These are phyloP conservation scores for Choristoneura rosaceana DNA, from an alignment of 2,888 invertebrate species.

Conservation along the genomic window DNA sequence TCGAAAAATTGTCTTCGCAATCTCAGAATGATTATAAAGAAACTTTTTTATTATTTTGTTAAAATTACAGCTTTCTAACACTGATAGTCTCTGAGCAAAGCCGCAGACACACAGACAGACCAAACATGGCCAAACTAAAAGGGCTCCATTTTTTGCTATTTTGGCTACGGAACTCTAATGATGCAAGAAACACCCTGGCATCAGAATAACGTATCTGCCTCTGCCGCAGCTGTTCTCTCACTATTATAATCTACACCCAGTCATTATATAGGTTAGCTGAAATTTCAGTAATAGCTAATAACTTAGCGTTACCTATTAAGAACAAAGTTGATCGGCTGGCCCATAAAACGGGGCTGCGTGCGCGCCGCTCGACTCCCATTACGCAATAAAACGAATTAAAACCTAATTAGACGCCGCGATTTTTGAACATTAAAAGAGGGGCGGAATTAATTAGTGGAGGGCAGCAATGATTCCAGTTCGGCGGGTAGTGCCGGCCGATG, in stretches of 20 bases:
- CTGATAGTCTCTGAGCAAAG: no score
- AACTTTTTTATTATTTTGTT: no score
- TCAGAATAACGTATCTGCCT: background rate
- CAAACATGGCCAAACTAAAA: no score
- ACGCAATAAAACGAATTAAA: slow-evolving; percentile 84
- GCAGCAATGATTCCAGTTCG: slow-evolving; percentile 81
- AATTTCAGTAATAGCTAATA: slow-evolving; percentile 37
- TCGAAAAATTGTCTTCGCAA: no score
- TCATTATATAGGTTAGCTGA: slow-evolving; percentile 8
- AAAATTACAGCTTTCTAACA: no score
- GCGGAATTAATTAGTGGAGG: slow-evolving; percentile 82
- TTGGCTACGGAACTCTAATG: no score
- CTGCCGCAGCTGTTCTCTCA: background rate
- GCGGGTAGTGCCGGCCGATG: slow-evolving; percentile 73
- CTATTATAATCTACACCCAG: background rate
- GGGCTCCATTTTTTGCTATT: no score
- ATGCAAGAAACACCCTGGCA: no score
- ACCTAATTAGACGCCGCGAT: slow-evolving; percentile 84
- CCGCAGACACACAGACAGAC: no score
- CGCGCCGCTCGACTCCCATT: slow-evolving; percentile 52
- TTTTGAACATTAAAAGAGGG: slow-evolving; percentile 85
- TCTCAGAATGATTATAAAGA: no score
- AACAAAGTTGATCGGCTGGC: slow-evolving; percentile 53
- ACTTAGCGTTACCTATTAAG: slow-evolving; percentile 39
- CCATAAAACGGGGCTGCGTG: slow-evolving; percentile 58